phyloP scores from a whole-genome alignment of 2,888 invertebrate genomes.

The Agrenia bidenticulata region DNA sequence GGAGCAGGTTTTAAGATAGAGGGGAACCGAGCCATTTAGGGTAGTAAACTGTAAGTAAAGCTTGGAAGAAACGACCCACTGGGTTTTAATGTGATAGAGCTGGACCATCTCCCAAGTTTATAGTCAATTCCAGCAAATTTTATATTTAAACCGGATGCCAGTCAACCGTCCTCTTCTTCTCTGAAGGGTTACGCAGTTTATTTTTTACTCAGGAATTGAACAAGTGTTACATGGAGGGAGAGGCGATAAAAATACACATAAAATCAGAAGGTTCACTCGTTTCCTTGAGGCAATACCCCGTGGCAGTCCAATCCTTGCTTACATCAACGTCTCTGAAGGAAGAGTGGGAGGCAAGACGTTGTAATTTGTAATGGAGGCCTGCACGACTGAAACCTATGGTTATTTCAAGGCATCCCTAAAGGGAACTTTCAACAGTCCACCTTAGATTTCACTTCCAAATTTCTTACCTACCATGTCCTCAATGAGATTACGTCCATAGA shows the following conservation, averaged over 20 bases:
- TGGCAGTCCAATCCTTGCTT: too few species aligned
- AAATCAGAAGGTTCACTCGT: constrained; percentile 17
- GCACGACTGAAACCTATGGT: too few species aligned
- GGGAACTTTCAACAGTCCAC: too few species aligned
- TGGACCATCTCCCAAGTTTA: constrained; percentile 14
- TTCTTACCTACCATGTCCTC: too few species aligned
- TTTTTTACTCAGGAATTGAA: constrained; percentile 15
- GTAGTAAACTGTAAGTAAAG: constrained; percentile 18
- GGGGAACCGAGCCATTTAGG: constrained; percentile 15
- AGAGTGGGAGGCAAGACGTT: too few species aligned
- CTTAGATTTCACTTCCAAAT: too few species aligned
- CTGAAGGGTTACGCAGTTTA: not conserved
- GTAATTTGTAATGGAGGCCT: too few species aligned
- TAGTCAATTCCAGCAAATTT: constrained; percentile 20
- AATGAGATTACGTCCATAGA: too few species aligned
- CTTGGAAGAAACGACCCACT: constrained; percentile 18
- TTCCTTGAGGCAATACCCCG: too few species aligned
- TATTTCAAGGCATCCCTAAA: too few species aligned
- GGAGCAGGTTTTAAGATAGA: not conserved
- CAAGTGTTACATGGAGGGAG: constrained; percentile 13
- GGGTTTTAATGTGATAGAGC: constrained; percentile 18
- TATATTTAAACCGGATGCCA: constrained; percentile 23
- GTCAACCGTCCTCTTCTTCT: constrained; percentile 15
- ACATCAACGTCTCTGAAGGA: too few species aligned
- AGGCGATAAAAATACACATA: constrained; percentile 15